Conservation (phyloP, 2,797 vertebrate genomes). For the Anas acuta region DNA sequence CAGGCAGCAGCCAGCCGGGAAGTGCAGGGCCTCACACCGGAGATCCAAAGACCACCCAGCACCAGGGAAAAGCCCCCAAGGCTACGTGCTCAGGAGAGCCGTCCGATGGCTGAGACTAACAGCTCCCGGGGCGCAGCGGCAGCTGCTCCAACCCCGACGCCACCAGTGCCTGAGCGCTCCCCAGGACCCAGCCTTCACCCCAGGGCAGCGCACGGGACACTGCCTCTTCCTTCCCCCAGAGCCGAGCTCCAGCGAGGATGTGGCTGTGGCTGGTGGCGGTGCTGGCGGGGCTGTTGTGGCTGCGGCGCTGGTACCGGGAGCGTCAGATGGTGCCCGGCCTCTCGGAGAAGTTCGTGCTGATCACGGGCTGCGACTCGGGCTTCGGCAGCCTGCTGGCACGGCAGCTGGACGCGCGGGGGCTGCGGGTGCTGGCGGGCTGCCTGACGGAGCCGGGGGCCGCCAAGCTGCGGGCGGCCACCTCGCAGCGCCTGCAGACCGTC, state of each 20-base stretch:
- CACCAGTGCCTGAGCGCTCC: background rate
- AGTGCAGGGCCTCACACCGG: background rate
- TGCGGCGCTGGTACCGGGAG: constrained; percentile 46
- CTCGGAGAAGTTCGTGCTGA: constrained; percentile 66
- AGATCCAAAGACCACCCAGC: background rate
- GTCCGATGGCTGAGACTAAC: background rate
- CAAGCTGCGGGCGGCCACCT: constrained; percentile 40
- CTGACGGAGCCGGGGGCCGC: constrained; percentile 72
- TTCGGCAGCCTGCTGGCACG: constrained; percentile 86
- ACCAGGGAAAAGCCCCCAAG: background rate
- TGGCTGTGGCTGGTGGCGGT: background rate
- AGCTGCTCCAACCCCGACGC: background rate
- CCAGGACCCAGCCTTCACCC: background rate
- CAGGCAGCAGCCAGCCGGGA: background rate
- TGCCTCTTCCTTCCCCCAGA: background rate
- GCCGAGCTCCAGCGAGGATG: too few species aligned
- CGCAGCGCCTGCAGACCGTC: constrained; percentile 60
- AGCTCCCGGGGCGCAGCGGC: background rate
- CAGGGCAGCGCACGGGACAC: too few species aligned
- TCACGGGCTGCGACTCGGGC: constrained; percentile 67
- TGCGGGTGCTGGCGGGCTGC: constrained; percentile 70
- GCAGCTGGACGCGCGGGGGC: constrained; percentile 71
- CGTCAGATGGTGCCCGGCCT: constrained; percentile 40
- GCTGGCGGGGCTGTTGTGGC: constrained; percentile 25
- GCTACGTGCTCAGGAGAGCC: background rate